A percentile compares a stretch with the other conserved stretches of the same genome.
These are phyloP conservation scores for Brachionus sp. DNA, from an alignment of 1,140 invertebrate genomes.

Conservation along the genomic window DNA sequence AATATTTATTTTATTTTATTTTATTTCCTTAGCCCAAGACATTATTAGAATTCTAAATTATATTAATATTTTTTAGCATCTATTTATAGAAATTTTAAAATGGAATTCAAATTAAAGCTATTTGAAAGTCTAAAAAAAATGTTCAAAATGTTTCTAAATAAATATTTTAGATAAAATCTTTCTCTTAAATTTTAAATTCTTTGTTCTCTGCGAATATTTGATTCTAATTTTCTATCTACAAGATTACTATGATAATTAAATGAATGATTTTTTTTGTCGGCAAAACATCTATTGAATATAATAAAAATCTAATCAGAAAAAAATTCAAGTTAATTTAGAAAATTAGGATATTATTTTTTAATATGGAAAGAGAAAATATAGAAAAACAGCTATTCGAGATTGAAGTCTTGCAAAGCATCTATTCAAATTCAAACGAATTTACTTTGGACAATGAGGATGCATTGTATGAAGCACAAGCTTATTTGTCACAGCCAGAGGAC, in stretches of 20 bases:
- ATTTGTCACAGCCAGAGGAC: not conserved
- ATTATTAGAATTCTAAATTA: not conserved
- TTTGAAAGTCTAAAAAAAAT: not conserved
- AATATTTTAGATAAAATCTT: not conserved
- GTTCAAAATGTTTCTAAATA: not conserved
- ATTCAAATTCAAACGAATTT: constrained; percentile 42
- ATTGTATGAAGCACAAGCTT: not conserved
- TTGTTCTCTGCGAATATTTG: not conserved
- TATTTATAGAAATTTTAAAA: not conserved
- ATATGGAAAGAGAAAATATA: constrained; percentile 37
- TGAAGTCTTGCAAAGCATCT: constrained; percentile 8
- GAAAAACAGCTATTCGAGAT: constrained; percentile 43
- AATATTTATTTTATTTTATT: not conserved
- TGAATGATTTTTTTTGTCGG: not conserved
- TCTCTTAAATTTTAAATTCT: not conserved
- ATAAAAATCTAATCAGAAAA: not conserved
- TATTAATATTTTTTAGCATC: not conserved
- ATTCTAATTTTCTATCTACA: not conserved
- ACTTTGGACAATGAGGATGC: constrained; percentile 12
- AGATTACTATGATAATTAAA: not conserved
- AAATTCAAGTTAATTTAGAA: constrained; percentile 11
- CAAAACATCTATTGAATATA: not conserved
- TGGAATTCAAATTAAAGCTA: not conserved
- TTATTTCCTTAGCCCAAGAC: not conserved
- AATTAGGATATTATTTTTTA: not conserved